phyloP scores from a whole-genome alignment of 2,888 invertebrate genomes.

The Smittia aterrima region DNA sequence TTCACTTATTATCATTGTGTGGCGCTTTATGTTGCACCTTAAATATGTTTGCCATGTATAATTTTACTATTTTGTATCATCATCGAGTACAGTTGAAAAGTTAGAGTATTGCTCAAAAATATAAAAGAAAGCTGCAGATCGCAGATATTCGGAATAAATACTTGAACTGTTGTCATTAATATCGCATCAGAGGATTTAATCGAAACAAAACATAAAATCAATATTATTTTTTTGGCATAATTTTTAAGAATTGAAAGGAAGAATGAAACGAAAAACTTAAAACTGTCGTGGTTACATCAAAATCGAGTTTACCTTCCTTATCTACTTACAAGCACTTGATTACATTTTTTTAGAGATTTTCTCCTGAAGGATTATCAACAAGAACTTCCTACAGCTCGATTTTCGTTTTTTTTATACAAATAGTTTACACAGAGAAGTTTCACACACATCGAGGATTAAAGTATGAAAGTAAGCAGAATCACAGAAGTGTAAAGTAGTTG shows the following conservation, averaged over 20 bases:
- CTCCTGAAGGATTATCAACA: not conserved
- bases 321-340: not conserved
- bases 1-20: not conserved
- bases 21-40: not conserved
- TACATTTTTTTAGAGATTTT: not conserved
- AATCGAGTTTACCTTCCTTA: not conserved
- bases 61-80: not conserved
- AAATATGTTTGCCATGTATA: not conserved
- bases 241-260: not conserved
- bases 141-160: not conserved
- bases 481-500: not conserved
- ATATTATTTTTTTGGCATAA: not conserved
- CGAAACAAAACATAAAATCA: too few species aligned
- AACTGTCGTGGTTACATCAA: not conserved
- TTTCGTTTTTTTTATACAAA: not conserved
- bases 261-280: too few species aligned
- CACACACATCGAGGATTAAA: not conserved
- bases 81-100: not conserved
- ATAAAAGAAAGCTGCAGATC: not conserved
- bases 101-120: not conserved
- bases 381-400: not conserved
- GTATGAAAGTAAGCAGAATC: not conserved
- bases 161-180: too few species aligned
- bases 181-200: too few species aligned
- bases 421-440: constrained; percentile 5